Base-by-base conservation (phyloP, 2,113 vertebrate species). In the Recurvirostra avosetta region DNA sequence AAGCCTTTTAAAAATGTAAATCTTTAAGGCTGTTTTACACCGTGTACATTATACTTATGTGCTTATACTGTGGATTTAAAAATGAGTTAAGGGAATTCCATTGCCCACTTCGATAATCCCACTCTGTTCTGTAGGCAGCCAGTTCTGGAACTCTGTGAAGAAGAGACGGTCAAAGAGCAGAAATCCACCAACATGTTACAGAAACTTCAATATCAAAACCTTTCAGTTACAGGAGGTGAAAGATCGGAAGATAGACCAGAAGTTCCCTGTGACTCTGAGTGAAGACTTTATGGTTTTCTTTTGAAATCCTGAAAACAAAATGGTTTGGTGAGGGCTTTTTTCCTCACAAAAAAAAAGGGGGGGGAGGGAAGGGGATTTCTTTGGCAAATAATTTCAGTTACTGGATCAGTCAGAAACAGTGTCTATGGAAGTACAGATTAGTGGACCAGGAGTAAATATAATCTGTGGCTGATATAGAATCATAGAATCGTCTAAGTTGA, bases 331-430 rank as follows among this genome's bases (percentile, higher is more conserved):
- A 1, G 10, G 23, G 1, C 6, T 27, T 5, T 20, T 67, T 19
- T 2, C 1, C 12, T 7, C 3, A 50, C 40, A 40, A 40, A 40
- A 40, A 40, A 40, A 40, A 59, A 71, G 26, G 32, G 6, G 3
- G 5, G 3, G 16, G 9, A 11, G 41, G 41, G 20, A 27, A 10
- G 6, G 4, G 3, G 3, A 0, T 78, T 58, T 29, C 17, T 79
- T 75, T 16, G 36, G 11, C 10, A 93, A 25, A 26, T 12, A 34
- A 50, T 53, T 86, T 65, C 34, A 34, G 12, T 56, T 49, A 45
- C 18, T 56, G 8, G 6, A 29, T 62, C 15, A 86, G 16, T 56
- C 12, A 50, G 26, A 78, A 84, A n/a, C 3, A 43, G 7, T n/a
- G 13, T 36, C 22, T 55, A 4, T 15, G 8, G 21, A 79, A 66